phyloP scores from a whole-genome alignment of 2,113 vertebrate genomes.

The Pollachius pollachius region DNA sequence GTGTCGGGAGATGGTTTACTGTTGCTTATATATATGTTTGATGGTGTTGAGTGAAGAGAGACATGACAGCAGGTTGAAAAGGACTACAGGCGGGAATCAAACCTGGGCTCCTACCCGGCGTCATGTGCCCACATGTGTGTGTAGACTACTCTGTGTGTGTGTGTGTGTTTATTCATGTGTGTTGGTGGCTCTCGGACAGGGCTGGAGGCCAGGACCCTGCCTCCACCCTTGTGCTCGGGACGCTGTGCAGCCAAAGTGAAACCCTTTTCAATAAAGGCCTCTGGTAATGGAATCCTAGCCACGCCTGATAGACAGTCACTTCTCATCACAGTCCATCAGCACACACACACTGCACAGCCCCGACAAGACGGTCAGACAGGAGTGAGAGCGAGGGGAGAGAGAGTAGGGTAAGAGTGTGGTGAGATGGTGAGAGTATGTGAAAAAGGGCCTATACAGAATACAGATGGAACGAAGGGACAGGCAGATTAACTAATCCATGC shows the following conservation, averaged over 20 bases:
- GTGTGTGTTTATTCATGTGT: not conserved
- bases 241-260: slow-evolving; percentile 30
- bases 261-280: slow-evolving; percentile 38
- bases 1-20: slow-evolving; percentile 44
- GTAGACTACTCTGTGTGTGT: not conserved
- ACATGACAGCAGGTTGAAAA: too few species aligned
- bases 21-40: too few species aligned
- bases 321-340: slow-evolving; percentile 43
- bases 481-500: too few species aligned
- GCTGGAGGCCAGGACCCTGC: not conserved
- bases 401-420: not conserved
- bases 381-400: slow-evolving; percentile 1
- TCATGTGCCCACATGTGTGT: too few species aligned
- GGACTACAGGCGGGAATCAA: too few species aligned
- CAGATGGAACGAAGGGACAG: not conserved
- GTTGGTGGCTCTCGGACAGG: not conserved
- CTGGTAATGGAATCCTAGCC: slow-evolving; percentile 45
- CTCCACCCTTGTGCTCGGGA: not conserved
- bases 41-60: too few species aligned
- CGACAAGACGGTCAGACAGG: not conserved
- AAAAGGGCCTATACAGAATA: not conserved
- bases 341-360: slow-evolving; percentile 14
- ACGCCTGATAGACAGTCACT: slow-evolving; percentile 46
- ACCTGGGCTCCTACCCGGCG: too few species aligned
- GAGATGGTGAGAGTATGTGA: not conserved